phyloP scores from a whole-genome alignment of 2,888 invertebrate species.

The Dicycla oo region DNA sequence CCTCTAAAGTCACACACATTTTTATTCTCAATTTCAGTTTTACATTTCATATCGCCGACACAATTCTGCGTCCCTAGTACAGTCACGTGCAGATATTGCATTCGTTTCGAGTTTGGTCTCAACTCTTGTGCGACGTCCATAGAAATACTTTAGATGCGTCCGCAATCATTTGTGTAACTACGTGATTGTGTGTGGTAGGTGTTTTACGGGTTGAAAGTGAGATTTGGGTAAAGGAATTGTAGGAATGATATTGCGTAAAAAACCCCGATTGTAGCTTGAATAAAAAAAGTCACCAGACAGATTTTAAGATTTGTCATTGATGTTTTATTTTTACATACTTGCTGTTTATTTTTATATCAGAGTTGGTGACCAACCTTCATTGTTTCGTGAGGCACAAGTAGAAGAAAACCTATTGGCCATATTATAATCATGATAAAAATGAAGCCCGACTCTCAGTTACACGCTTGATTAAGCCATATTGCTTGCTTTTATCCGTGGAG shows the following conservation, averaged over 20 bases:
- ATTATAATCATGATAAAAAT: too few species aligned
- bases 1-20: conserved; percentile 45
- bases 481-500: too few species aligned
- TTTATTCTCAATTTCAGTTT: conserved; percentile 57
- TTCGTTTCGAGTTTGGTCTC: conserved; percentile 55
- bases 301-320: too few species aligned
- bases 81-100: conserved; percentile 70
- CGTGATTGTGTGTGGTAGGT: conserved; percentile 28
- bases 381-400: too few species aligned
- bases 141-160: conserved; percentile 39
- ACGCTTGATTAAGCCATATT: too few species aligned
- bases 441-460: too few species aligned
- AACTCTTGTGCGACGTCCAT: conserved; percentile 49
- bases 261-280: too few species aligned
- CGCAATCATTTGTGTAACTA: conserved; percentile 45
- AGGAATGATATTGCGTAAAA: background rate
- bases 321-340: too few species aligned
- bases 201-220: conserved; percentile 2
- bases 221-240: conserved; percentile 10
- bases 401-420: too few species aligned
- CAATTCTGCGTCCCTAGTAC: conserved; percentile 52
- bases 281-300: too few species aligned
- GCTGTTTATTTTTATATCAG: too few species aligned
- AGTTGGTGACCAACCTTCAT: too few species aligned
- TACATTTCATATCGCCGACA: conserved; percentile 58